These are phyloP conservation scores for Drosophila trapezifrons DNA, from an alignment of 1,140 invertebrate species.

Conservation along the genomic window DNA sequence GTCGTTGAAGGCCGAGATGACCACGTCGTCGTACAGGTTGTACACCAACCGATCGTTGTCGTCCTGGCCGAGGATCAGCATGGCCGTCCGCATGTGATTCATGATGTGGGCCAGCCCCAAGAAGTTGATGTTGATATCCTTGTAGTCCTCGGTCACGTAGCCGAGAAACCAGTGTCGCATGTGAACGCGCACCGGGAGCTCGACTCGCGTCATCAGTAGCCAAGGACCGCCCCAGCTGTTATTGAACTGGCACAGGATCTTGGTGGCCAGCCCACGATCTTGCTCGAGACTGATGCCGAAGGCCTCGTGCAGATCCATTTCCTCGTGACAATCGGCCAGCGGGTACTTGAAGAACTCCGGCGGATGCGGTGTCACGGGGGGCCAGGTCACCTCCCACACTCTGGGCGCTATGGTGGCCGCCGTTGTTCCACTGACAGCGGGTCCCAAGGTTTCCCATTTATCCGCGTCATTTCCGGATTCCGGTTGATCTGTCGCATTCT, in stretches of 20 bases:
- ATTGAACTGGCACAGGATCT: slow-evolving; percentile 45
- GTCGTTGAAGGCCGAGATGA: slow-evolving; percentile 65
- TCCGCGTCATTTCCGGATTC: neutral
- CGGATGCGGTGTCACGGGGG: slow-evolving; percentile 31
- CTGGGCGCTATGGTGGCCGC: neutral
- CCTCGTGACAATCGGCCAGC: slow-evolving; percentile 48
- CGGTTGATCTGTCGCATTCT: neutral
- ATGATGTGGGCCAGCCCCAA: slow-evolving; percentile 55
- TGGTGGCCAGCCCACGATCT: slow-evolving; percentile 54
- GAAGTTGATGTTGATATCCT: slow-evolving; percentile 66
- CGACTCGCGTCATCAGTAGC: slow-evolving; percentile 63
- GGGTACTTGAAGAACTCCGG: slow-evolving; percentile 50
- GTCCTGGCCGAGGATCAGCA: slow-evolving; percentile 64
- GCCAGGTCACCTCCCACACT: neutral
- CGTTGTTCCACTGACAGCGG: neutral
- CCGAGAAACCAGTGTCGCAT: slow-evolving; percentile 65
- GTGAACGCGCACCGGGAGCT: slow-evolving; percentile 53
- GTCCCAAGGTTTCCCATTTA: neutral
- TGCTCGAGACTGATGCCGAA: slow-evolving; percentile 43
- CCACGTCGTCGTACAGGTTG: slow-evolving; percentile 66
- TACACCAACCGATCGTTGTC: slow-evolving; percentile 51
- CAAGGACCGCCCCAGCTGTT: slow-evolving; percentile 65
- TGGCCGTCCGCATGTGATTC: slow-evolving; percentile 60
- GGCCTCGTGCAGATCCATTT: slow-evolving; percentile 61
- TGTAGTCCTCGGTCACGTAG: slow-evolving; percentile 59